Evolutionary conservation across 2,113 vertebrate genomes (phyloP).

Genomic region (Coregonus clupeaformis): DNA sequence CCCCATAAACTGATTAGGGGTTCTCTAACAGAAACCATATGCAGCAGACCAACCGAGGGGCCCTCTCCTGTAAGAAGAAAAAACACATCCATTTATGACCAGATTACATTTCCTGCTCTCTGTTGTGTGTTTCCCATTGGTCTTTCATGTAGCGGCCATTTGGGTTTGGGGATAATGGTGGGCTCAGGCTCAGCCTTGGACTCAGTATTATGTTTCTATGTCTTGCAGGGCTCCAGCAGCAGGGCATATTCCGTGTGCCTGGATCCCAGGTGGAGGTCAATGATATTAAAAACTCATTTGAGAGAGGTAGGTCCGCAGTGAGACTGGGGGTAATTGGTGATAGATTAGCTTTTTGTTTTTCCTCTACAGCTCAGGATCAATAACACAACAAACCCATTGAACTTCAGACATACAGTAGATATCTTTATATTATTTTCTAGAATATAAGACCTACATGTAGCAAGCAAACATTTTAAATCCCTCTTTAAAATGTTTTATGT

Average conservation of each 20-base stretch:
- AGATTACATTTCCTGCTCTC: constrained; percentile 66
- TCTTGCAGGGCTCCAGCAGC: constrained; percentile 90
- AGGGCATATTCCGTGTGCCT: constrained; percentile 96
- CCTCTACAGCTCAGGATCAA: background rate
- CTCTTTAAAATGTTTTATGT: too few species aligned
- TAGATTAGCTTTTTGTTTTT: background rate
- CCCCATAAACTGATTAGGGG: constrained; percentile 69
- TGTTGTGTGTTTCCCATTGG: constrained; percentile 51
- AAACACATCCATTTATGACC: constrained; percentile 53
- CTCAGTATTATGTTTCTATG: constrained; percentile 7
- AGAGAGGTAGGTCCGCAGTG: constrained; percentile 83
- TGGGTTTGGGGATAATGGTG: constrained; percentile 35
- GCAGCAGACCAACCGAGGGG: constrained; percentile 47
- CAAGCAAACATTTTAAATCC: background rate
- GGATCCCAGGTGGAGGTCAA: constrained; percentile 98
- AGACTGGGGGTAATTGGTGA: constrained; percentile 14
- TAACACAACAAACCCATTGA: background rate
- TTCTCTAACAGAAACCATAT: constrained; percentile 68
- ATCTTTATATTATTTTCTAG: background rate
- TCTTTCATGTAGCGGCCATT: constrained; percentile 42
- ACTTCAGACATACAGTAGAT: background rate
- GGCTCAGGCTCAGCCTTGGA: constrained; percentile 2
- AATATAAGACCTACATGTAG: background rate
- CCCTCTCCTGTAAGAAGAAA: constrained; percentile 47
- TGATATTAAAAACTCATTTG: constrained; percentile 98